These are phyloP conservation scores for Poecilia latipinna DNA, from an alignment of 2,113 vertebrate genomes.

Conservation along the genomic window DNA sequence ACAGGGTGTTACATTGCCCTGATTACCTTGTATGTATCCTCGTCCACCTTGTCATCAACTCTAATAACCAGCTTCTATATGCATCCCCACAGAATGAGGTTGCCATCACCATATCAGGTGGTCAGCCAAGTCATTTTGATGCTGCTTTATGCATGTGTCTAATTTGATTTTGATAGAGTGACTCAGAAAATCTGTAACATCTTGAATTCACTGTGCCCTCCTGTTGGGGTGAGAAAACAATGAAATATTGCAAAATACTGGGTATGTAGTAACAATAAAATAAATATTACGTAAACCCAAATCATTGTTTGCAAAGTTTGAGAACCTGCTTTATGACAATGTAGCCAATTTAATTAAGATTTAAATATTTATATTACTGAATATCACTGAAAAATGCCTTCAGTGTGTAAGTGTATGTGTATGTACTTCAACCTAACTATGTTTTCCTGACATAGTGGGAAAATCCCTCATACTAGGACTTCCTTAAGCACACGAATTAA, in stretches of 20 bases:
- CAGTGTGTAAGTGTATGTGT: neutral
- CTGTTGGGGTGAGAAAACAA: neutral
- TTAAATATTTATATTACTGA: neutral
- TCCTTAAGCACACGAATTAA: slow-evolving; percentile 17
- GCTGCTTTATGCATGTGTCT: no score
- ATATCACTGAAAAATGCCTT: neutral
- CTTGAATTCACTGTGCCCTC: no score
- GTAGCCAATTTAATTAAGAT: neutral
- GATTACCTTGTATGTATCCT: no score
- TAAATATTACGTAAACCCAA: neutral
- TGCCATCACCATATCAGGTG: no score
- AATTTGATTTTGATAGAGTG: no score
- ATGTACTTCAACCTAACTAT: slow-evolving; percentile 69
- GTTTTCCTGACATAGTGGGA: slow-evolving; percentile 56
- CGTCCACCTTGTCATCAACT: no score
- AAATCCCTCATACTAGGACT: slow-evolving; percentile 72
- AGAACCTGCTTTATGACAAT: neutral
- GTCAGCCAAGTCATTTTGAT: no score
- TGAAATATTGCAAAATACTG: neutral
- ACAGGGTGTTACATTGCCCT: no score
- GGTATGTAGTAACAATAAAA: neutral
- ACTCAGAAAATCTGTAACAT: no score
- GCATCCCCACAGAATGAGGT: no score
- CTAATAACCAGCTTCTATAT: no score
- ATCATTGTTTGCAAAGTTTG: no score